A percentile compares a stretch with the other conserved stretches of the same genome.
phyloP scores from a whole-genome alignment of 2,797 vertebrate genomes.

The Crypturellus tataupa region DNA sequence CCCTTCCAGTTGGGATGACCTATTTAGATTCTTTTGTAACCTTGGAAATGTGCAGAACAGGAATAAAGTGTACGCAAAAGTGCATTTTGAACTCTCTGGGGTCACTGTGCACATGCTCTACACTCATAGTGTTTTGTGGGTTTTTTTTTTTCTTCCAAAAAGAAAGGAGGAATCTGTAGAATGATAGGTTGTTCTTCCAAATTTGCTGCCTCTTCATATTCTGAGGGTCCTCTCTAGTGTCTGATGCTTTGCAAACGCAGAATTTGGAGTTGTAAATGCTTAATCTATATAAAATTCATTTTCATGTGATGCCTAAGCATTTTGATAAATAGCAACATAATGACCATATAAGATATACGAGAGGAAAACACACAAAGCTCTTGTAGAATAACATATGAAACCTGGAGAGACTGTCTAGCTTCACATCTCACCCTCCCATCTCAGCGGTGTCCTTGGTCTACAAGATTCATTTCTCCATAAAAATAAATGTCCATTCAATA shows the following conservation, averaged over 20 bases:
- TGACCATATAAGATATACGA: background rate
- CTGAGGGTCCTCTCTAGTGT: rapidly evolving
- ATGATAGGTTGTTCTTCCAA: background rate
- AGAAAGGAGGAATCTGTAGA: background rate
- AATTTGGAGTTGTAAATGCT: background rate
- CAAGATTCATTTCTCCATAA: background rate
- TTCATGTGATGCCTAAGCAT: background rate
- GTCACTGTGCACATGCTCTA: too few relatives aligned
- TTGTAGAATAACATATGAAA: background rate
- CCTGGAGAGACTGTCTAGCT: background rate
- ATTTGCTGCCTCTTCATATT: background rate
- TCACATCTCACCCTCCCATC: background rate
- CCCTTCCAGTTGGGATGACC: background rate
- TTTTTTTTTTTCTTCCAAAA: background rate
- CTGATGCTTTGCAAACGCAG: background rate
- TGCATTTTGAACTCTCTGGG: background rate
- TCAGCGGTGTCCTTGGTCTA: background rate
- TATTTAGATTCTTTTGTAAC: background rate
- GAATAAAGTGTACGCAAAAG: background rate
- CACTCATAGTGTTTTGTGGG: background rate
- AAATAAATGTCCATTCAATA: background rate
- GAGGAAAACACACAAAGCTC: background rate
- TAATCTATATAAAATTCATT: background rate
- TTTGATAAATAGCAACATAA: background rate
- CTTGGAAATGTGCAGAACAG: background rate